Base-by-base conservation (phyloP, 1,140 invertebrate species). In the Anoplolepis gracilipes region DNA sequence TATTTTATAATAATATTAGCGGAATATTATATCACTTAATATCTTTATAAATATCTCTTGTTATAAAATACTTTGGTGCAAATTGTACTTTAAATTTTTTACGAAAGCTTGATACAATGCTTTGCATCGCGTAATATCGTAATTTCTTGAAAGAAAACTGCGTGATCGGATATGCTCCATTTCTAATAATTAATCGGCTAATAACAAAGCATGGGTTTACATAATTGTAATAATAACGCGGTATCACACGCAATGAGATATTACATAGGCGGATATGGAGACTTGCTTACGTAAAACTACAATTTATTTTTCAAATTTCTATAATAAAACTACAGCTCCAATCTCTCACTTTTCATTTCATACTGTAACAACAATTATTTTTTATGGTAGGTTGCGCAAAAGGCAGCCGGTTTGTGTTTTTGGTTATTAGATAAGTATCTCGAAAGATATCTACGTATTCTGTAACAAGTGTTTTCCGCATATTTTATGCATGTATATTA, bases 111-210 rank as follows among this genome's bases (percentile, higher is more conserved):
- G 39, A 70, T n/a, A 25, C 39, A 70, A 25, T 19, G n/a, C n/a
- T 57, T 70, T 13, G 2, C 19, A 22, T 49, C 7, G 22, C 4
- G 46, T 55, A 25, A 69, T 36, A 8, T 30, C 10, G 36, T n/a
- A 39, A 70, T 39, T 42, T 70, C 25, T 19, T 5, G 36, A 25
- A 59, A 42, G 39, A 81, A 13, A 49, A 49, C 33, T 22, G 16
- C 39, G 30, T 49, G 39, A 11, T 59, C 33, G 10, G 33, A 67
- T 16, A 39, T 3, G 53, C 33, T 49, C 39, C 39, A 55, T 55
- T 79, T 75, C 33, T 59, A 2, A 59, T 75, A 70, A 49, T 33
- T 53, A 78, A 78, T 78, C 42, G 10, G 30, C 36, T 78, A 78
- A 65, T 78, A 22, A 76, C 11, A 57, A 69, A 70, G 10, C n/a